Evolutionary conservation across 1,140 invertebrate genomes (phyloP).

Genomic region (Macrobrachium rosenbergii): DNA sequence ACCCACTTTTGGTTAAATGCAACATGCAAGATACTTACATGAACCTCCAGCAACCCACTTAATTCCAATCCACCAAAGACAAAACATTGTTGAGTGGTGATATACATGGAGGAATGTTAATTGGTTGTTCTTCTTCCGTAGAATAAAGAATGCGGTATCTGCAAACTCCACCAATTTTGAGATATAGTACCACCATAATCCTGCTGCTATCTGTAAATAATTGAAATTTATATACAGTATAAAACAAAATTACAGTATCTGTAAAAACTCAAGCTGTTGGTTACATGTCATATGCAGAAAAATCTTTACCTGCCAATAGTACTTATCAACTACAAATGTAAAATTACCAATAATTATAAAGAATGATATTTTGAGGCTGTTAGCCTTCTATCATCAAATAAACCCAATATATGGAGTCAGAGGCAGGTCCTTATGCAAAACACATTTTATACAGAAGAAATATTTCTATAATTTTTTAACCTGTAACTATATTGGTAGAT

Average conservation of each 20-base stretch:
- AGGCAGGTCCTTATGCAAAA: no score
- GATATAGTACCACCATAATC: slow-evolving; percentile 97
- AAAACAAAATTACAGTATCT: background rate
- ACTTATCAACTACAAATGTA: no score
- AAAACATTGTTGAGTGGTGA: slow-evolving; percentile 93
- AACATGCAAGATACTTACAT: slow-evolving; percentile 75
- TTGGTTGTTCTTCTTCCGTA: slow-evolving; percentile 89
- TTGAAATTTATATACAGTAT: background rate
- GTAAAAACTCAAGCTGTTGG: background rate
- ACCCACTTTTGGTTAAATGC: background rate
- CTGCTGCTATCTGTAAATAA: slow-evolving; percentile 84
- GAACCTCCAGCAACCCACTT: slow-evolving; percentile 97
- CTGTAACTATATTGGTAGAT: no score
- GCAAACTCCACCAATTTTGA: slow-evolving; percentile 94
- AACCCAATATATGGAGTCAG: no score
- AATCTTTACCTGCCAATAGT: no score
- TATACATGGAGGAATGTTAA: slow-evolving; percentile 92
- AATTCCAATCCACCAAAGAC: slow-evolving; percentile 95
- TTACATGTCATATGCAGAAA: background rate
- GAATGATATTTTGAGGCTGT: no score
- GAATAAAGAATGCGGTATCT: slow-evolving; percentile 92
- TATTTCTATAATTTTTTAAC: no score
- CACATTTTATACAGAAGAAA: no score
- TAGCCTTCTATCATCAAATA: no score
- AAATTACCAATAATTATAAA: no score